Evolutionary conservation across 2,888 invertebrate genomes (phyloP).

Genomic region (Papilio protenor): DNA sequence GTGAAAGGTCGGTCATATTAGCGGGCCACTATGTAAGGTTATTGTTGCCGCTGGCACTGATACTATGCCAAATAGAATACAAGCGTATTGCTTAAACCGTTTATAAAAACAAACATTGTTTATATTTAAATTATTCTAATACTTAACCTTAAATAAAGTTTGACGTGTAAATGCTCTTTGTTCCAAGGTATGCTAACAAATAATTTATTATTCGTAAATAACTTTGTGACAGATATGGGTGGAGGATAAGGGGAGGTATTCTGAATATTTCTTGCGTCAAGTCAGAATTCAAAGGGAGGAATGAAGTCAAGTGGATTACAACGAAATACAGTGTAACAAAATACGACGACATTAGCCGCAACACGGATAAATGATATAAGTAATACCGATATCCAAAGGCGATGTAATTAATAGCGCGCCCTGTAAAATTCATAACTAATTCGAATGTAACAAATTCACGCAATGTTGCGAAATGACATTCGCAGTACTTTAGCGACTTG

Average conservation of each 20-base stretch:
- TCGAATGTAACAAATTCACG: constrained; percentile 41
- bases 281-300: background rate
- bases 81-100: background rate
- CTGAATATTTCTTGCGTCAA: too few species aligned
- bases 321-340: background rate
- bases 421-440: constrained; percentile 42
- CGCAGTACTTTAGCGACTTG: constrained; percentile 29
- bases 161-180: background rate
- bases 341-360: constrained; percentile 3
- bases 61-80: constrained; percentile 16
- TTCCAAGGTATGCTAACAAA: background rate
- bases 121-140: background rate
- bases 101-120: constrained; percentile 18
- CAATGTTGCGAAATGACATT: constrained; percentile 39
- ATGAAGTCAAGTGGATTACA: background rate
- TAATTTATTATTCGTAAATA: too few species aligned
- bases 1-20: constrained; percentile 52
- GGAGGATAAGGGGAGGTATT: too few species aligned
- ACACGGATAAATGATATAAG: constrained; percentile 15
- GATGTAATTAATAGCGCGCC: constrained; percentile 36
- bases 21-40: constrained; percentile 37
- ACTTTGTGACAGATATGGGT: too few species aligned
- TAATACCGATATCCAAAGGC: constrained; percentile 10
- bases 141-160: background rate
- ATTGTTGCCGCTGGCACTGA: constrained; percentile 34